Base-by-base conservation (phyloP, 2,113 vertebrate species). In the Psettodes erumei region DNA sequence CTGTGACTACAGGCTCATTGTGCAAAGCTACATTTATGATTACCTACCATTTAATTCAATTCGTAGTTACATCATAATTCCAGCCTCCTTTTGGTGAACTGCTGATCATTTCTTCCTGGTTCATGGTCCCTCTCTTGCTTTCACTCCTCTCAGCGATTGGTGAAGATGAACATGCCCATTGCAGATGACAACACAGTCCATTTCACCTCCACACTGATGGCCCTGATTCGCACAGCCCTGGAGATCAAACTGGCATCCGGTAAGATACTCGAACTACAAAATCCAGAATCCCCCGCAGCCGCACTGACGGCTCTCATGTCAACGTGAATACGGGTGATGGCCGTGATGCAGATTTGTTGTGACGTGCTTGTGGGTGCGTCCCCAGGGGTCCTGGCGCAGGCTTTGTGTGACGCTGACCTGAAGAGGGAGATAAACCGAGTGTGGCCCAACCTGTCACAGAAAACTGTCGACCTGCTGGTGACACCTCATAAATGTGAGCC, bases 121-220 rank as follows among this genome's bases (percentile, higher is more conserved):
- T 81, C 60, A 76, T 53, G 21, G 23, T 11, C 38, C 54, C 21
- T n/a, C 69, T 65, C 25, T 35, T 69, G 37, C 65, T 61, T 58
- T 50, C 50, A 5, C 47, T 76, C 79, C 78, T 83, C 38, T 28
- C 92, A 99, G 98, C 96, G 97, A 42, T 85, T 99, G 92, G 98
- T 99, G 55, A 93, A 91, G 89, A 99, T 99, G 98, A 99, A 99
- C 92, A 99, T 99, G 98, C 98, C 98, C 1, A 99, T 99, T 66
- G 97, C 96, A 0, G 94, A 93, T 0, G 97, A 99, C 86, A 92
- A 96, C 77, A 97, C 96, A 0, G 98, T 99, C 32, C 97, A 98
- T 86, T 99, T 99, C 94, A 99, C 97, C 0, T 99, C 97, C 86
- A 99, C 98, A 0, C 91, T 99, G 84, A 99, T 99, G 97, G 98